Base-by-base conservation (phyloP, 2,113 vertebrate species). In the Megalops atlanticus region DNA sequence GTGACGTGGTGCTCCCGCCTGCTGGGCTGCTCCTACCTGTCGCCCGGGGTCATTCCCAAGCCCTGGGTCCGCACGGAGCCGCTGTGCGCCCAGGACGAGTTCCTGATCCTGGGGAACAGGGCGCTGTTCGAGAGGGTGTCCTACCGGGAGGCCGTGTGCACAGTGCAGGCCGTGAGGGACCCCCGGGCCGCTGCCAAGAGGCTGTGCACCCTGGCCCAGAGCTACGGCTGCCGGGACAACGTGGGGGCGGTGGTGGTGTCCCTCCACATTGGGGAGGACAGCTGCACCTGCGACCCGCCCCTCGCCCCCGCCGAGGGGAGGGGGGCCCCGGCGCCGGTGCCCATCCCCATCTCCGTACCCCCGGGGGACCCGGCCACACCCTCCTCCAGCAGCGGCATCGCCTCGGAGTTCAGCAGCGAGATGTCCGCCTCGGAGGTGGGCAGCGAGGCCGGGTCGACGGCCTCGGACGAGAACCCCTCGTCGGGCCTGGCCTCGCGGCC, bases 1-100 rank as follows among this genome's bases (percentile, higher is more conserved):
- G 97, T 99, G 70, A 99, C 97, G n/a, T 97, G 96, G 92, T 98
- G 96, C 88, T 97, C 98, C 74, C 96, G 97, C 77, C 92, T 98
- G 92, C 93, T 99, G 88, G 98, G 98, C 86, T 98, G 97, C 91
- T 96, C 96, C 0, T 99, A 98, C 91, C 93, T 99, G 76, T 95
- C 94, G 85, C 97, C 97, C 5, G 97, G 96, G 96, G 95, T 98
- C 85, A 91, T 98, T 84, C 98, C 98, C 79, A 96, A 96, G 86
- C 97, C 98, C 77, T 94, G 97, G 74, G 94, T 98, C 74, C 91
- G 3, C 89, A 97, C 96, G 1, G 90, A 95, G 91, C 92, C 94
- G 1, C 95, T 98, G 75, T 96, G 93, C 83, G 91, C 97, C 78
- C 95, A 96, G 81, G 98, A 99, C 74, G 96, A 98, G 85, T 93